Percentiles rank a stretch among this genome's conserved stretches.
These are phyloP conservation scores for Syrmaticus mikado DNA, from an alignment of 2,113 vertebrate genomes.

Conservation along the genomic window DNA sequence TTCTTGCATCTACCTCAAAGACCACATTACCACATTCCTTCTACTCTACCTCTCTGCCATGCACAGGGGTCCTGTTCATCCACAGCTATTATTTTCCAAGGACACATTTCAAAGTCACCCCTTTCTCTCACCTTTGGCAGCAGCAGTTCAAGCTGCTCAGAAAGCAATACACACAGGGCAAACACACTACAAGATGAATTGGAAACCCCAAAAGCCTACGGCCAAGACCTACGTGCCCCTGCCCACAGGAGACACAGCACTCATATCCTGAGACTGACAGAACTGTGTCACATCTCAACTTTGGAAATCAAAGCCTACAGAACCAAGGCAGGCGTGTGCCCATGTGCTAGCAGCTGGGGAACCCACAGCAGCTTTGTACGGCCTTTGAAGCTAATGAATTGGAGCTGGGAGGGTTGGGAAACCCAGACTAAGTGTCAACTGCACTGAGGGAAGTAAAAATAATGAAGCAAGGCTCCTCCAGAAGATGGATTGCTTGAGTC, in stretches of 20 bases:
- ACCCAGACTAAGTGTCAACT: constrained; percentile 22
- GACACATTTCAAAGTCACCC: rapidly evolving
- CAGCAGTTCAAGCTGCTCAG: background rate
- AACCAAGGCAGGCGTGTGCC: rapidly evolving
- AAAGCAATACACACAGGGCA: background rate
- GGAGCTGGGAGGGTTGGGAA: background rate
- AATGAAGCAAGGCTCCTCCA: background rate
- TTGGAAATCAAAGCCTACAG: background rate
- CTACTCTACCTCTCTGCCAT: background rate
- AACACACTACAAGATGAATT: rapidly evolving
- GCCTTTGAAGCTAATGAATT: constrained; percentile 27
- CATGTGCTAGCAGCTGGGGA: background rate
- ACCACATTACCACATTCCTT: background rate
- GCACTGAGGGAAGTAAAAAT: background rate
- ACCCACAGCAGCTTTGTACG: background rate
- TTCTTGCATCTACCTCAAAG: background rate
- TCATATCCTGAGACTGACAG: background rate
- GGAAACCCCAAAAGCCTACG: background rate
- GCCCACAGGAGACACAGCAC: rapidly evolving
- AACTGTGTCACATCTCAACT: background rate
- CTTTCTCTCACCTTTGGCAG: background rate
- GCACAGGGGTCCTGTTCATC: background rate
- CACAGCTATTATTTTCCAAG: background rate
- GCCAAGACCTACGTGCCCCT: background rate
- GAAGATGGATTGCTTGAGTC: constrained; percentile 28